Evolutionary conservation across 2,113 vertebrate species (phyloP).

Genomic region (Ceuthmochares aereus): DNA sequence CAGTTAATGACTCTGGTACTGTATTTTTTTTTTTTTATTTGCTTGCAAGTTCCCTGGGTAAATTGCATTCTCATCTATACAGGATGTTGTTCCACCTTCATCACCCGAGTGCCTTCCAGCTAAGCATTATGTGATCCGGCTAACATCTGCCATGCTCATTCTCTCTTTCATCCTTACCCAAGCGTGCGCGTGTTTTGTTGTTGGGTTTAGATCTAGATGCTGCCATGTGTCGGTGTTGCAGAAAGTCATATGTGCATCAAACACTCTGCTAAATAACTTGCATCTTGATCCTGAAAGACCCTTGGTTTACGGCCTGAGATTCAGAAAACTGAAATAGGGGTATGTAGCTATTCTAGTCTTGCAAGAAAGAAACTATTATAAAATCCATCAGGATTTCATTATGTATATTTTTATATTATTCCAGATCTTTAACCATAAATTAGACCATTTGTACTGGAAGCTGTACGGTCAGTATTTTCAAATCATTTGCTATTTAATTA

Average conservation of each 20-base stretch:
- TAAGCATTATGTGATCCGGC: constrained; percentile 25
- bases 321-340: neutral
- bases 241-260: constrained; percentile 58
- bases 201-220: constrained; percentile 37
- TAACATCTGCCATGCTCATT: constrained; percentile 55
- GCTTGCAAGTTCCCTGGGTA: constrained; percentile 9
- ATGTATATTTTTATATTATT: neutral
- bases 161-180: constrained; percentile 60
- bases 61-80: constrained; percentile 26
- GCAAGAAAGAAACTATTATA: constrained; percentile 37
- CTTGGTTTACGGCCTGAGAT: constrained; percentile 36
- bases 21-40: neutral
- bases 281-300: constrained; percentile 35
- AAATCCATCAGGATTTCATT: constrained; percentile 52
- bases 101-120: constrained; percentile 42
- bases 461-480: neutral
- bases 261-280: constrained; percentile 59
- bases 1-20: neutral
- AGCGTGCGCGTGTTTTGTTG: constrained; percentile 17
- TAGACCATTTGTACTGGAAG: constrained; percentile 23
- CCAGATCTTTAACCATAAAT: constrained; percentile 14
- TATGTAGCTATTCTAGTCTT: neutral
- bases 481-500: constrained; percentile 39
- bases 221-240: constrained; percentile 56
- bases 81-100: constrained; percentile 56